Base-by-base conservation (phyloP, 2,113 vertebrate species). In the Calcarius ornatus region DNA sequence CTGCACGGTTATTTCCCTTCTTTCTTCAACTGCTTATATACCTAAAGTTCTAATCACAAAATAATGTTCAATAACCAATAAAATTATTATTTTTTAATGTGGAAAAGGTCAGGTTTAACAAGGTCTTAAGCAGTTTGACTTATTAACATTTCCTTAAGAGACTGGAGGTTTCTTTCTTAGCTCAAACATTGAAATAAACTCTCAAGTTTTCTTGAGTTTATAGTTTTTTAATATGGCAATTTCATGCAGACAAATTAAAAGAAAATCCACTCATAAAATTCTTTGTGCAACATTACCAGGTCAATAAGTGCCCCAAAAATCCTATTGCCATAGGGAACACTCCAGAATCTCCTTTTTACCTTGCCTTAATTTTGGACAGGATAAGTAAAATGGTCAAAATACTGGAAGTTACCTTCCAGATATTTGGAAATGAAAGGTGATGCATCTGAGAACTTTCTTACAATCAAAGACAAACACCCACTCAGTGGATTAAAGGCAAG, bases 371-470 rank as follows among this genome's bases (percentile, higher is more conserved):
- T 84, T 79, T 89, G 24, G 12, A 15, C 10, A 84, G n/a, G 51
- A 81, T 57, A 25, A 21, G 3, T 88, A 60, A 92, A 94, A 78
- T 25, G 12, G 31, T 54, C 21, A 92, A 88, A 85, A 0, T 0
- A 63, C 38, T 81, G n/a, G 31, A 86, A 76, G 48, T 45, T 40
- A 40, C n/a, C 48, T 81, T 94, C 37, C 48, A 88, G 60, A 47
- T 79, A 81, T 91, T 91, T 88, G 60, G 83, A 92, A 97, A 94
- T 60, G 33, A 81, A 94, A 93, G 65, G 18, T 85, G 64, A 75
- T 65, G 48, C 43, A 84, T 65, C 69, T 92, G 89, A 77, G 86
- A 95, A 94, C 77, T 89, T 92, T 87, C 86, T 86, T 78, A 43
- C 40, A 92, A 60, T 86, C 69, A 94, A 88, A 92, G 68, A 20